Base-by-base conservation (phyloP, 2,888 invertebrate species). In the Papilio gigon region DNA sequence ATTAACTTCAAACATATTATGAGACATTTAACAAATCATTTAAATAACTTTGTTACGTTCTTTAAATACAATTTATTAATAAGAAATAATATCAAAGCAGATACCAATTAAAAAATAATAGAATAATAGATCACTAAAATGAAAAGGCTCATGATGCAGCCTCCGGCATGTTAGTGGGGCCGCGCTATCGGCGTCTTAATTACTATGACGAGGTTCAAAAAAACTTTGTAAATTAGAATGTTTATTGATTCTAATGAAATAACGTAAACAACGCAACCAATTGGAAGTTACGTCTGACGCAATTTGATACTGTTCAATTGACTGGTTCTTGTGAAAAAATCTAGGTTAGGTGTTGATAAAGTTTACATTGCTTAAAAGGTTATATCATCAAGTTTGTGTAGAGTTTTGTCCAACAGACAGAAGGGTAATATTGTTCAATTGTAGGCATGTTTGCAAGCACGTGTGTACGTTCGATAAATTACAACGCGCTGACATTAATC, bases 321-420 rank as follows among this genome's bases (percentile, higher is more conserved):
- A 50, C 50, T 25, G 27, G n/a, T n/a, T 6, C 33, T n/a, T 40
- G 47, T 25, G 53, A 53, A 56, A 56, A 56, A 30, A 56, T 56
- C 30, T 56, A 56, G 53, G 53, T 56, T 56, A 30, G 53, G 30
- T 11, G 11, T 30, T 56, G 53, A 53, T 53, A 30, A 53, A 53
- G 5, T 4, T 30, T 30, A n/a, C 2, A 14, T 56, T 56, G 53
- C 53, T 30, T 56, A 56, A 56, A 56, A 11, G 4, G 30, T 56
- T 56, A 56, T 56, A 56, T 53, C 27, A 53, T 27, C 53, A 27
- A 53, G 53, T 4, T 47, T 4, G 5, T 40, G 40, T 37, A 47
- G 4, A 25, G 47, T 30, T 56, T 30, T 27, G 5, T 2, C n/a
- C 25, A 20, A 0, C n/a, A 4, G 2, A 47, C 4, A 20, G n/a